Conservation (phyloP, 2,888 invertebrate genomes). For the Ophraella communa region DNA sequence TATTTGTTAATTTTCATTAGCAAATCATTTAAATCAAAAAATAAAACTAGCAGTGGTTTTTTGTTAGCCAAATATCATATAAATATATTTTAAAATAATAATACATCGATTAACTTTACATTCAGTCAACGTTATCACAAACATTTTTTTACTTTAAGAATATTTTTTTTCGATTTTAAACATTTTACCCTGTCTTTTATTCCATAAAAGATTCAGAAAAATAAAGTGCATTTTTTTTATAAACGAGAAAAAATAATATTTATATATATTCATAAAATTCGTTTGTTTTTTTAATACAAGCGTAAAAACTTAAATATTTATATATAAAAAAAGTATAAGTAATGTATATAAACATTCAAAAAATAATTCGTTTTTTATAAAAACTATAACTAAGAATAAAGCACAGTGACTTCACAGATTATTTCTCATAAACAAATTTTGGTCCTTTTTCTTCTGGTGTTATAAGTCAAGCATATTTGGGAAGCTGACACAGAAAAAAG, state of each 20-base stretch:
- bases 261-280: slow-evolving; percentile 24
- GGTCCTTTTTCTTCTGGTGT: slow-evolving; percentile 32
- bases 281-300: slow-evolving; percentile 11
- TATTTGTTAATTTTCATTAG: too few relatives aligned
- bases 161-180: neutral
- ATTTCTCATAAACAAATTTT: slow-evolving; percentile 19
- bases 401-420: slow-evolving; percentile 37
- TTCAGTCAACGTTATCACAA: slow-evolving; percentile 29
- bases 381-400: slow-evolving; percentile 36
- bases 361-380: slow-evolving; percentile 30
- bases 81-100: slow-evolving; percentile 15
- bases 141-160: neutral
- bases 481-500: slow-evolving; percentile 49
- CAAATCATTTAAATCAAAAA: too few relatives aligned
- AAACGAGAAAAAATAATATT: slow-evolving; percentile 1
- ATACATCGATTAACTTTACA: slow-evolving; percentile 5
- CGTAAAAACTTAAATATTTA: slow-evolving; percentile 15
- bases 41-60: neutral
- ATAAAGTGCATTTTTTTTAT: neutral
- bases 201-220: neutral
- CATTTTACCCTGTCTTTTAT: neutral
- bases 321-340: slow-evolving; percentile 27
- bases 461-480: slow-evolving; percentile 57
- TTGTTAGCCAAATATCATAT: slow-evolving; percentile 13
- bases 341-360: slow-evolving; percentile 17